Evolutionary conservation across 2,888 invertebrate genomes (phyloP), one percentile per base, ranked within the genome.

Genomic region (Harpalus rubripes): DNA sequence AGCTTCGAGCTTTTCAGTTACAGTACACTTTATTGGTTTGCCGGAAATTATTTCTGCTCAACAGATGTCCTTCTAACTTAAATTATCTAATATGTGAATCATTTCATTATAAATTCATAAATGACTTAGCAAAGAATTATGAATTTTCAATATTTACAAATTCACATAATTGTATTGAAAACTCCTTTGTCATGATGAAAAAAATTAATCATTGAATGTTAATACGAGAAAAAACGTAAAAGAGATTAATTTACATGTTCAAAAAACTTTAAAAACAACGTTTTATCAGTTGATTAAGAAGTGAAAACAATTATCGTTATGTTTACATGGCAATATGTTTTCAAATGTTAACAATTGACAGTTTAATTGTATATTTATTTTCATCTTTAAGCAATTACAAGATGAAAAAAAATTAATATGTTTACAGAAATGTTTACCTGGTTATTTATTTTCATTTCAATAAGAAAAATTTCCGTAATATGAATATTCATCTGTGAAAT

Each of bases 111-210:
- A 52, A 32, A 52, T 10, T 52, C 44, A 52, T 32, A 61, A 18
- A 61, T 61, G 59, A 61, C 59, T 16, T 16, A 18, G 59, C 59
- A 16, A 16, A 16, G 8, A 18, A 16, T 18, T 16, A 61, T 18
- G 15, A 61, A 61, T 61, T 18, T 59, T 61, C 18, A 8, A 3
- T 16, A 61, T 61, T 61, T 16, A 16, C 32, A 12, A 15, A 15
- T 56, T 56, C 56, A 12, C 56, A 56, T 56, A 18, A 61, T 61
- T 61, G 59, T 61, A 16, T 61, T 61, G 15, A 61, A 61, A 61
- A 61, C 15, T 61, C 59, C 56, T 56, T n/a, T 56, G 56, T 56
- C 15, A 15, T 18, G 7, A 18, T 61, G 8, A 61, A 16, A 15
- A 15, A 61, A 8, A 61, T 18, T 61, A 61, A 61, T 61, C 59